Evolutionary conservation across 2,113 vertebrate species (phyloP).

Genomic region (Pachycephala philippinensis): DNA sequence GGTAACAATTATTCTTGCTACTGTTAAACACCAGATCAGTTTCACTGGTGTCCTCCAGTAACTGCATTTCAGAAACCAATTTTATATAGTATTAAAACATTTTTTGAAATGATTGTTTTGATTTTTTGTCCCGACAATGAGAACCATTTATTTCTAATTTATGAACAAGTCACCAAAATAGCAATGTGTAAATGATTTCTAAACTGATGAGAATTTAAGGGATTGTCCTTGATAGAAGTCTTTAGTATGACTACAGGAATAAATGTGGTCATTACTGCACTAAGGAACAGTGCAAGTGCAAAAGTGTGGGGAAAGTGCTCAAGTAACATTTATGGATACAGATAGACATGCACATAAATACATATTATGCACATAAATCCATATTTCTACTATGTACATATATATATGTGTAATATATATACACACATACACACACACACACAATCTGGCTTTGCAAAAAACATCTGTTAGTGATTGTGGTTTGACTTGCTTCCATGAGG

Average conservation of each 20-base stretch:
- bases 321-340: not conserved
- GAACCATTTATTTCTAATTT: not conserved
- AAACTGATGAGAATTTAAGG: not conserved
- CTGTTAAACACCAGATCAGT: not conserved
- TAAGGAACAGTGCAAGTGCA: not conserved
- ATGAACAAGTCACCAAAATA: not conserved
- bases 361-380: not conserved
- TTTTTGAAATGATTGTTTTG: not conserved
- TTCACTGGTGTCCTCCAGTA: not conserved
- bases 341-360: not conserved
- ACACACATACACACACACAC: not conserved
- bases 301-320: not conserved
- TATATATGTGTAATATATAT: not conserved
- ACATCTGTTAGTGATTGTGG: conserved; percentile 48
- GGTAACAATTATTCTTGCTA: not conserved
- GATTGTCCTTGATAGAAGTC: not conserved
- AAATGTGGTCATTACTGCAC: not conserved
- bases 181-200: not conserved
- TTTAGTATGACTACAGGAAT: not conserved
- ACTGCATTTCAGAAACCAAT: not conserved
- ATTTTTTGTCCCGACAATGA: too few species aligned
- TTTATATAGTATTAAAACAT: not conserved
- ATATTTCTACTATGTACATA: not conserved
- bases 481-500: conserved; percentile 48
- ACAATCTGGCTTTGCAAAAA: conserved; percentile 8